Base-by-base conservation (phyloP, 2,888 invertebrate species). In the Xanthorhoe designata region DNA sequence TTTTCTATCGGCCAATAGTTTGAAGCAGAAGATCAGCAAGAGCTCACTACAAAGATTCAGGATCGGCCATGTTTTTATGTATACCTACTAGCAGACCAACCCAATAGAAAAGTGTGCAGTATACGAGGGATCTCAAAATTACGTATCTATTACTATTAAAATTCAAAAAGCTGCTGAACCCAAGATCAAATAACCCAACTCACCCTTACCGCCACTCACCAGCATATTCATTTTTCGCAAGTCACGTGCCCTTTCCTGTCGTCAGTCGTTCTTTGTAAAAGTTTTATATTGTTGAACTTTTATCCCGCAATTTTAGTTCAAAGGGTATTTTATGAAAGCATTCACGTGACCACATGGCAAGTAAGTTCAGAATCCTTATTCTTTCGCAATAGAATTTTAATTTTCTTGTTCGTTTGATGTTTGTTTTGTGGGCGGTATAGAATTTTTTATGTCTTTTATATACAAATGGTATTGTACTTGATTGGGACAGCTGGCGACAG, bases 321-420 rank as follows among this genome's bases (percentile, higher is more conserved):
- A 47, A 47, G 15, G 47, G 47, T 47, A 47, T 2, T 17, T 47
- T 47, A 47, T 47, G 17, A 4, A 47, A 17, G 47, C 6, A 7
- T 47, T 15, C 47, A 17, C 47, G 47, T 47, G 47, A 47, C 42
- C 13, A 42, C 6, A 47, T 47, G 47, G 47, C 15, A 47, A 47
- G 15, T 47, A 17, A 47, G 17, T 6, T 17, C 47, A 7, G 47
- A 47, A 47, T 1, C 47, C 47, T 42, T 42, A 17, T 0, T 7
- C 0, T 47, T 47, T 47, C 45, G n/a, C 42, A 47, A 47, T 47
- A n/a, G n/a, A n/a, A n/a, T n/a, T n/a, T n/a, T 17, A 15, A 7
- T 47, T 42, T 47, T 47, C 47, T 17, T 24, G n/a, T 24, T 24
- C 24, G 6, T 35, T 35, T 35, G n/a, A n/a, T n/a, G n/a, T n/a